Evolutionary conservation across 1,140 invertebrate species (phyloP).

Genomic region (Polypedilum vanderplanki): DNA sequence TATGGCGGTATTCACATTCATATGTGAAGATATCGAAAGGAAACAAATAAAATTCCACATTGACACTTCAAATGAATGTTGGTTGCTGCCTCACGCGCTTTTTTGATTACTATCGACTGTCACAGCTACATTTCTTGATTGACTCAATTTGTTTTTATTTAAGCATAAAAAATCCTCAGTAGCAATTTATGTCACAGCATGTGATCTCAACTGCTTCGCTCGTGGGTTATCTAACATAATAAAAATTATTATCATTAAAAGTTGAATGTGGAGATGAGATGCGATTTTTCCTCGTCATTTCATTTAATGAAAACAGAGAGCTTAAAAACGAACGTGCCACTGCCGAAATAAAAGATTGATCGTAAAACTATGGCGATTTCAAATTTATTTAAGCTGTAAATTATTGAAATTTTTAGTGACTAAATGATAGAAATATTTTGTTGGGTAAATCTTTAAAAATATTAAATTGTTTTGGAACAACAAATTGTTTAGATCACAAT

Average conservation of each 20-base stretch:
- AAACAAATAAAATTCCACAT: background rate
- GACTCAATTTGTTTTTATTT: constrained; percentile 25
- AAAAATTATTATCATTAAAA: background rate
- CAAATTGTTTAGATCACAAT: too few species aligned
- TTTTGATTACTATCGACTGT: background rate
- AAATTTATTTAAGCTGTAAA: too few species aligned
- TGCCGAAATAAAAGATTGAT: too few species aligned
- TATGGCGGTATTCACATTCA: background rate
- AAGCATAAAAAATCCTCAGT: background rate
- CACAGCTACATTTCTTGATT: background rate
- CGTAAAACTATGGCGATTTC: too few species aligned
- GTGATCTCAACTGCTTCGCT: background rate
- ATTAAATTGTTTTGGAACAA: too few species aligned
- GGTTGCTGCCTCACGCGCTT: background rate
- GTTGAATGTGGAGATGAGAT: too few species aligned
- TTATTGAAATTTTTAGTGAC: too few species aligned
- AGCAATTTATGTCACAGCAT: constrained; percentile 7
- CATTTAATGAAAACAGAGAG: too few species aligned
- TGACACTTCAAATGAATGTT: background rate
- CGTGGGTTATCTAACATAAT: background rate
- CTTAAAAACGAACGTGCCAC: too few species aligned
- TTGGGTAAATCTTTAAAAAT: too few species aligned
- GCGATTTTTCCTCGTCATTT: too few species aligned
- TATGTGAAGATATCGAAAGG: constrained; percentile 10
- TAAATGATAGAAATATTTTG: too few species aligned